Base-by-base conservation (phyloP, 2,797 vertebrate species). In the Pterois miles region DNA sequence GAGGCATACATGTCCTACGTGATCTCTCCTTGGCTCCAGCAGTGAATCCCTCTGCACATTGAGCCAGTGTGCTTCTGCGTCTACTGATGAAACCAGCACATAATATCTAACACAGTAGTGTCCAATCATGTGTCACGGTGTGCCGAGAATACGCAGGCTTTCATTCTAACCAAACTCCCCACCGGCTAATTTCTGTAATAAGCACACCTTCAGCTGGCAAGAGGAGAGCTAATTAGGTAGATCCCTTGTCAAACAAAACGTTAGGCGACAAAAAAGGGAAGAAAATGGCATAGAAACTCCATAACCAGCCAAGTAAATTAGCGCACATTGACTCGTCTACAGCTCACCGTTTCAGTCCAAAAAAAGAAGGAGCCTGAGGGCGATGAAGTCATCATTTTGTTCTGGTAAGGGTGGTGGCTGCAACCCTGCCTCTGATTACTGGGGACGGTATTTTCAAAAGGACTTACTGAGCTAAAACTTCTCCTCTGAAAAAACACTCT, bases 131-230 rank as follows among this genome's bases (percentile, higher is more conserved):
- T 83, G 66, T 86, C 83, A 58, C 2, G 20, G 52, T 60, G 72
- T 4, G 73, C 9, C 27, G n/a, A 68, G 65, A 85, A 78, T 70
- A 78, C 0, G 6, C 33, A 40, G 70, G 54, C 63, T 78, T 87
- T 87, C 70, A 77, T 85, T 81, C 63, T 50, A 62, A 54, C 81
- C 78, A 57, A 82, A 80, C 78, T 84, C 79, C 83, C 85, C 78
- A 60, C 72, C 0, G n/a, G 69, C 80, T 89, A 65, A 89, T 82
- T 87, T 85, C 80, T 62, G 85, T 75, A 89, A 83, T 88, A 84
- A 87, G 69, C 75, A 34, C 83, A 87, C 88, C 86, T 87, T 90
- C 72, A 78, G 71, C 74, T 6, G 23, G 71, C 8, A 72, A 78
- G 64, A 50, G 66, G 72, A 71, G 77, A 74, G 68, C 76, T 87